Percentiles rank a stretch among this genome's conserved stretches.
Conservation (phyloP, 2,113 vertebrate species). For the Willisornis vidua region DNA sequence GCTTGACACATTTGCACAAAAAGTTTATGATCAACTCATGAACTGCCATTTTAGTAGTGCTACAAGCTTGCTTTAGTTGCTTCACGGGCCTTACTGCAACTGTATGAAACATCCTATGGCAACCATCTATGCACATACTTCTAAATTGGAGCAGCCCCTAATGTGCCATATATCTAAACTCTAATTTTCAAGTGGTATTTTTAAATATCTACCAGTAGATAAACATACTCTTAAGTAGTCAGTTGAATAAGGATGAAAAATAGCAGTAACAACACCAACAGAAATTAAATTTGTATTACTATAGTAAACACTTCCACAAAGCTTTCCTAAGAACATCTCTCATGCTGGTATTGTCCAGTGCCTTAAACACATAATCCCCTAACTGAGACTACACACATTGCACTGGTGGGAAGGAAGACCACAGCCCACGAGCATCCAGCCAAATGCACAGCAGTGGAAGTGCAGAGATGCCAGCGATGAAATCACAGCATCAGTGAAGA, state of each 20-base stretch:
- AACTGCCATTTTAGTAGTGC: not conserved
- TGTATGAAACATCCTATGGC: not conserved
- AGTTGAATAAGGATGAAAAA: not conserved
- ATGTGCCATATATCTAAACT: not conserved
- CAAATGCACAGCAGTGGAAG: not conserved
- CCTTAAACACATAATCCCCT: not conserved
- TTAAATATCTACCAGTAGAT: not conserved
- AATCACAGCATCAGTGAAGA: not conserved
- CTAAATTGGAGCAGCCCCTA: not conserved
- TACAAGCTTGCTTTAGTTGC: not conserved
- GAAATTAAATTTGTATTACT: not conserved
- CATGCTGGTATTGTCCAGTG: not conserved
- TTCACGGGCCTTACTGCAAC: not conserved
- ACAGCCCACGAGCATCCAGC: accelerated
- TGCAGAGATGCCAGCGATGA: not conserved
- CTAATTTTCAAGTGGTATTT: not conserved
- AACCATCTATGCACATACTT: not conserved
- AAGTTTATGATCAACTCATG: not conserved
- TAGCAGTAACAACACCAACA: not conserved
- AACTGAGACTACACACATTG: not conserved
- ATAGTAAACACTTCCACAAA: not conserved
- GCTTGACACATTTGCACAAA: not conserved
- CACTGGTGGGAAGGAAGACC: not conserved
- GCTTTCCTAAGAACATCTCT: not conserved
- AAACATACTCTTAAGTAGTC: not conserved